Conservation (phyloP, 2,113 vertebrate species). For the Hippocampus zosterae region DNA sequence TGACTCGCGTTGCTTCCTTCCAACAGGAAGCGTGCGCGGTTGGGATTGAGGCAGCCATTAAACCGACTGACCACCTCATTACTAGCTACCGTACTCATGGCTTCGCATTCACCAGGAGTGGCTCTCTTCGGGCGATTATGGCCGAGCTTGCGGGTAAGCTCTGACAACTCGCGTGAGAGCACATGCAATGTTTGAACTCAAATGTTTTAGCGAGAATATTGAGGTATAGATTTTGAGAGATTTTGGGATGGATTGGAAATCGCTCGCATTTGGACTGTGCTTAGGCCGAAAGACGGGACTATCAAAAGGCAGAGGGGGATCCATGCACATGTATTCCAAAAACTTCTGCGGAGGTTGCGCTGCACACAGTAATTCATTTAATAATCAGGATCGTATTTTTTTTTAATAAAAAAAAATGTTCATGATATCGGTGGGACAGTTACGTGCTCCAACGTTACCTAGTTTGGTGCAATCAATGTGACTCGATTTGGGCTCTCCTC, state of each 20-base stretch:
- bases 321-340: constrained; percentile 95
- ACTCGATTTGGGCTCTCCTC: constrained; percentile 1
- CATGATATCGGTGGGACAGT: too few species aligned
- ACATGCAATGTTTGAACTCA: neutral
- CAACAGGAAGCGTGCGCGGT: constrained; percentile 92
- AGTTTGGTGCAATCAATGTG: neutral
- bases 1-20: constrained; percentile 3
- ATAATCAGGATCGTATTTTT: too few species aligned
- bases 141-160: constrained; percentile 88
- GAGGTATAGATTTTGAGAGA: too few species aligned
- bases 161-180: constrained; percentile 24
- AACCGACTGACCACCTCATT: constrained; percentile 87
- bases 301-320: constrained; percentile 92
- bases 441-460: neutral
- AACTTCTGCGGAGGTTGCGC: constrained; percentile 95
- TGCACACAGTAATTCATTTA: neutral
- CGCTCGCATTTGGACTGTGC: neutral
- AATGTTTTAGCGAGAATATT: too few species aligned
- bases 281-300: constrained; percentile 88
- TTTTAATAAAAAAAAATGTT: too few species aligned
- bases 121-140: constrained; percentile 84
- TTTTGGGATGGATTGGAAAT: neutral
- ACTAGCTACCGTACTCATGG: constrained; percentile 90
- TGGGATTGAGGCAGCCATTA: constrained; percentile 87
- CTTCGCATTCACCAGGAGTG: constrained; percentile 85